Evolutionary conservation across 2,113 vertebrate species (phyloP).

Genomic region (Puma concolor): DNA sequence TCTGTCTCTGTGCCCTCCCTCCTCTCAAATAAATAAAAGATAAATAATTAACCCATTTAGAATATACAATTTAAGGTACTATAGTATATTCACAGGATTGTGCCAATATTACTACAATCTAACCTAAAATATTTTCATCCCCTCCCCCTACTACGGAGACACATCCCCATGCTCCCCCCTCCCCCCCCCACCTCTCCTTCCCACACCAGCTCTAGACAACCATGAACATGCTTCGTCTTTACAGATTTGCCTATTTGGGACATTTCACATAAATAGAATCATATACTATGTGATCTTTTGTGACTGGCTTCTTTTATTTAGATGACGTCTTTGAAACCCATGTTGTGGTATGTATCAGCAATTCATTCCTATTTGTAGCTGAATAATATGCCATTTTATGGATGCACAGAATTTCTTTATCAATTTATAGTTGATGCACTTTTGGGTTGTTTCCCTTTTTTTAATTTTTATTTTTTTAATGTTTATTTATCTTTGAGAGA

Average conservation of each 20-base stretch:
- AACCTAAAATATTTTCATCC: not conserved
- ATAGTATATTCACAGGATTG: not conserved
- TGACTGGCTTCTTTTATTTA: not conserved
- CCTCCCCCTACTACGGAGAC: not conserved
- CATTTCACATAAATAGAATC: not conserved
- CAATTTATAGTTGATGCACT: not conserved
- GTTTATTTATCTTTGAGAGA: too few species aligned
- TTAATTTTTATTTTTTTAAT: not conserved
- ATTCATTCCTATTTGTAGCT: not conserved
- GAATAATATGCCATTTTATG: not conserved
- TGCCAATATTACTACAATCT: not conserved
- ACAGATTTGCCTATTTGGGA: not conserved
- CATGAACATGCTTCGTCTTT: not conserved
- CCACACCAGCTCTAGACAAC: not conserved
- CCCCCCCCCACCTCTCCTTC: not conserved
- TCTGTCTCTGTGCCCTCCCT: too few species aligned
- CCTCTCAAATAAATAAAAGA: too few species aligned
- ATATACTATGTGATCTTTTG: not conserved
- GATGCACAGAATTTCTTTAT: not conserved
- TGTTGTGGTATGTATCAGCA: not conserved
- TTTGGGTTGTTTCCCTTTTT: not conserved
- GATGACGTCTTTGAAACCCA: not conserved
- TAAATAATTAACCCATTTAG: not conserved
- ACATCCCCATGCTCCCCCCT: accelerated
- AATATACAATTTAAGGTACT: not conserved